A percentile compares a stretch with the other conserved stretches of the same genome.
Evolutionary conservation across 2,113 vertebrate species (phyloP).

Genomic region (Pardalotus punctatus): DNA sequence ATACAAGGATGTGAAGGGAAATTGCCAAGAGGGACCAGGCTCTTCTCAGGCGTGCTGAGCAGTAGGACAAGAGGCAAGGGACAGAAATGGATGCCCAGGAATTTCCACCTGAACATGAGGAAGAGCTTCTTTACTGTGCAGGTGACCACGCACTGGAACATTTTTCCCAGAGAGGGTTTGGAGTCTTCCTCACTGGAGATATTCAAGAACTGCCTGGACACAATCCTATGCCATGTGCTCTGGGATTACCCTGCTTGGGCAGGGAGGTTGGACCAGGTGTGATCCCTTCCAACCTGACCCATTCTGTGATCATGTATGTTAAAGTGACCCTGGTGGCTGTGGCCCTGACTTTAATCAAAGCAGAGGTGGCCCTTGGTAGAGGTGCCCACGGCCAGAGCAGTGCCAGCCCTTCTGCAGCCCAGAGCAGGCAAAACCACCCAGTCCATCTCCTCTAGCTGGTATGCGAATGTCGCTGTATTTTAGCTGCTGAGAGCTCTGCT

Average conservation of each 20-base stretch:
- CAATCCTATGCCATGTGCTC: not conserved
- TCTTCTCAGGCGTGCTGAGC: not conserved
- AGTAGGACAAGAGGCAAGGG: not conserved
- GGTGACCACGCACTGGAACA: accelerated
- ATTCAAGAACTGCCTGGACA: not conserved
- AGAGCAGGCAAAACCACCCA: accelerated
- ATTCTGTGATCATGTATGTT: not conserved
- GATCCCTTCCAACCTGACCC: not conserved
- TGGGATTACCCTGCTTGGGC: not conserved
- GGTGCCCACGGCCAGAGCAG: not conserved
- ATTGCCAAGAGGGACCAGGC: too few species aligned
- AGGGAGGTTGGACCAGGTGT: not conserved
- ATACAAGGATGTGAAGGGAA: not conserved
- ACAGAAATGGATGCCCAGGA: not conserved
- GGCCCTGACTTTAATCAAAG: not conserved
- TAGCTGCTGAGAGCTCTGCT: not conserved
- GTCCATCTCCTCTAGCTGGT: not conserved
- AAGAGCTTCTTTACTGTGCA: not conserved
- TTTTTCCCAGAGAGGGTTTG: not conserved
- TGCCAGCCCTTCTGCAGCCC: not conserved
- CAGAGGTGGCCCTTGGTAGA: not conserved
- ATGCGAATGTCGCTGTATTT: accelerated
- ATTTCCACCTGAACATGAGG: not conserved
- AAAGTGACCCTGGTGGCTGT: not conserved
- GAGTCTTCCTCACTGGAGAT: not conserved